Conservation (phyloP, 2,797 vertebrate genomes). For the Rhabdophis nuchalis region DNA sequence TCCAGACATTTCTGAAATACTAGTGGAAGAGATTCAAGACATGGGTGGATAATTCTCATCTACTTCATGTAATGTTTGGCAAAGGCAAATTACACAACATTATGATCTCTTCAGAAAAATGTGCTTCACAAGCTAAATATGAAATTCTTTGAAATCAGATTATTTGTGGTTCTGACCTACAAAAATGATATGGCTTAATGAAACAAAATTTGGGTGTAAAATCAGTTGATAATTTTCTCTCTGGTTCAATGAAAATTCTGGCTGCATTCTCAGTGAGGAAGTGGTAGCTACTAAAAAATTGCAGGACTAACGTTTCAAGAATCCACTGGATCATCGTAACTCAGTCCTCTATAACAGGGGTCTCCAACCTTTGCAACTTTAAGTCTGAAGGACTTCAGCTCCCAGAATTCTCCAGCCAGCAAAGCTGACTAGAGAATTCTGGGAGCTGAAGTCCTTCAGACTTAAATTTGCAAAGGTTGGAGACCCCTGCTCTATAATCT, state of each 20-base stretch:
- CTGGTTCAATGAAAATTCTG: neutral
- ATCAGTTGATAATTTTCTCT: neutral
- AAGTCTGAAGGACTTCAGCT: no score
- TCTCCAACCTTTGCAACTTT: no score
- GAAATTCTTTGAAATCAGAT: neutral
- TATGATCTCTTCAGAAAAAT: neutral
- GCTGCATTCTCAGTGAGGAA: neutral
- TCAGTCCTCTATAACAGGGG: neutral
- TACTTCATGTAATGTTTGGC: neutral
- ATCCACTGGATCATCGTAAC: neutral
- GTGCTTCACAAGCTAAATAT: neutral
- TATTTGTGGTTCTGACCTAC: neutral
- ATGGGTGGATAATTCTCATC: neutral
- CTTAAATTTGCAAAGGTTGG: no score
- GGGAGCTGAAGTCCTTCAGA: no score
- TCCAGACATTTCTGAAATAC: neutral
- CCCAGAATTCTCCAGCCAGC: no score
- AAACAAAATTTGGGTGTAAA: neutral
- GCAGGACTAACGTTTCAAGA: neutral
- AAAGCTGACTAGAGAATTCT: no score
- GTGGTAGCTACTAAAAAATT: neutral
- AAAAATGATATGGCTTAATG: neutral
- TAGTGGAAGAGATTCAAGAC: neutral
- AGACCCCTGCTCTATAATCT: neutral
- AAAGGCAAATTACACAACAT: neutral